These are phyloP conservation scores for Brachypteracias leptosomus DNA, from an alignment of 2,113 vertebrate species.

Conservation along the genomic window DNA sequence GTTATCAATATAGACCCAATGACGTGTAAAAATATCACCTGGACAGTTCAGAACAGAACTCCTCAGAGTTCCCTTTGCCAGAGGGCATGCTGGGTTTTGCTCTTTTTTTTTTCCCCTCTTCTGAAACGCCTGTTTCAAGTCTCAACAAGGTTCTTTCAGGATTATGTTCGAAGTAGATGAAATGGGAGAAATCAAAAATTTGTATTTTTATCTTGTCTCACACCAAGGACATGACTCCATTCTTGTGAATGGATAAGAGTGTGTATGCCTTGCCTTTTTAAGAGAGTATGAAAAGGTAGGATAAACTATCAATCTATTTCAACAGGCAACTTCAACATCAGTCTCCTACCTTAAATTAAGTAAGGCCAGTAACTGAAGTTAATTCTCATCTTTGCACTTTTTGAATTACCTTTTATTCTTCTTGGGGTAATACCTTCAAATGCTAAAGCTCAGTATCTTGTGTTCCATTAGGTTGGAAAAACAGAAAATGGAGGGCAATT, in stretches of 20 bases:
- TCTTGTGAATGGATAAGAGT: neutral
- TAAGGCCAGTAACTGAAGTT: neutral
- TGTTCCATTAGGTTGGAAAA: neutral
- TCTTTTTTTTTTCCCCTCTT: neutral
- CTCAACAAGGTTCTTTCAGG: neutral
- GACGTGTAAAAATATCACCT: neutral
- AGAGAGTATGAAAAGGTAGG: neutral
- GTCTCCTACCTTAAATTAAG: neutral
- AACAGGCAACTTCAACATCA: neutral
- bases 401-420: neutral
- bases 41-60: neutral
- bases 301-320: neutral
- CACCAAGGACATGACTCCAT: neutral
- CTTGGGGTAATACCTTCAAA: neutral
- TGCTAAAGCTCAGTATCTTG: neutral
- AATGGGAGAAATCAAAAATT: neutral
- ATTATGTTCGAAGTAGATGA: neutral
- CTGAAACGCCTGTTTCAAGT: neutral
- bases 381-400: neutral
- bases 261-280: neutral
- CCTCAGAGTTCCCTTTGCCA: neutral
- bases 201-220: neutral
- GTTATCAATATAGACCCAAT: neutral
- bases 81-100: neutral
- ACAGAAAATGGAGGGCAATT: neutral